These are phyloP conservation scores for Chaetophractus vellerosus DNA, from an alignment of 2,797 vertebrate genomes.

Conservation along the genomic window DNA sequence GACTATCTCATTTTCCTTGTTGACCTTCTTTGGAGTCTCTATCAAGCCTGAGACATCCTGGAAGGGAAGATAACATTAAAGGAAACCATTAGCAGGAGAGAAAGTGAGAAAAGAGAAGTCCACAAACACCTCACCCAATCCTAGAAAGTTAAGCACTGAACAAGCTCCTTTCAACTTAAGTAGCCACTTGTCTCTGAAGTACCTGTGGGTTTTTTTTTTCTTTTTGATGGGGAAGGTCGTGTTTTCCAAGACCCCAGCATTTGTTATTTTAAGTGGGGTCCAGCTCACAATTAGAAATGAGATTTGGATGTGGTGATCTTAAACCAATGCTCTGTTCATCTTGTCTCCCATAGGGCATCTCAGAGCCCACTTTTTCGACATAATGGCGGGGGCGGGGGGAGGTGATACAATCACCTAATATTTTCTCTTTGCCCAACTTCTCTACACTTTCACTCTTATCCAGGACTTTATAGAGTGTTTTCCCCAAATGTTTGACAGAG, in stretches of 20 bases:
- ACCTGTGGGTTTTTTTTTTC: neutral
- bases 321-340: conserved; percentile 5
- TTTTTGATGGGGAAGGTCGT: neutral
- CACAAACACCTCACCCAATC: too few relatives aligned
- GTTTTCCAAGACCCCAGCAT: conserved; percentile 35
- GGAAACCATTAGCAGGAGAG: too few relatives aligned
- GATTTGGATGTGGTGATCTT: neutral
- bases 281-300: conserved; percentile 37
- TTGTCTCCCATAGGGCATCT: neutral
- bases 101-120: too few relatives aligned
- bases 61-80: too few relatives aligned
- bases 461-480: neutral
- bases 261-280: conserved; percentile 42
- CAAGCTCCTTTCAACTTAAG: neutral
- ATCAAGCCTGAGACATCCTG: too few relatives aligned
- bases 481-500: neutral
- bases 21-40: too few relatives aligned
- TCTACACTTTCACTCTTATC: neutral
- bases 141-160: neutral
- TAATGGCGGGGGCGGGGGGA: neutral
- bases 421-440: conserved; percentile 26
- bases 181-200: conserved; percentile 42
- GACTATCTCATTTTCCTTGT: too few relatives aligned
- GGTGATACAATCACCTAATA: neutral
- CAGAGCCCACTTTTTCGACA: neutral